phyloP scores from a whole-genome alignment of 2,113 vertebrate genomes.

The Bos taurus region DNA sequence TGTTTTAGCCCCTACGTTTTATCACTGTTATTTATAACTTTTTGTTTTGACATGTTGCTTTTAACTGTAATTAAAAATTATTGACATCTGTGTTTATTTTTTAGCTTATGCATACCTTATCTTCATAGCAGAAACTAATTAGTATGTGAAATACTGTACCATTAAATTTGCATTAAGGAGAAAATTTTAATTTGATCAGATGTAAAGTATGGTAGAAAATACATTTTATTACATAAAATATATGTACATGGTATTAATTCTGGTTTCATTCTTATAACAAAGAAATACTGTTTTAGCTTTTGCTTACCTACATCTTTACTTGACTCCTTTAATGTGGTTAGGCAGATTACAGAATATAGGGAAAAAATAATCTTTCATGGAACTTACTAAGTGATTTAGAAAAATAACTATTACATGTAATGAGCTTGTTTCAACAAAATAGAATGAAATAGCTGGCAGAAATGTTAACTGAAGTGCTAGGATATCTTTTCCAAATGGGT shows the following conservation, averaged over 20 bases:
- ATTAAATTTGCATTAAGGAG: constrained; percentile 58
- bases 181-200: constrained; percentile 30
- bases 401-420: neutral
- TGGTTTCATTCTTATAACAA: neutral
- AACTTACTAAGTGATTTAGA: neutral
- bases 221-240: neutral
- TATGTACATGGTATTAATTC: neutral
- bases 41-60: constrained; percentile 73
- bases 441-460: neutral
- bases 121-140: constrained; percentile 65
- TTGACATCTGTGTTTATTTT: constrained; percentile 79
- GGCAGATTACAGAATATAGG: neutral
- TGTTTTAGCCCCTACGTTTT: constrained; percentile 60
- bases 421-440: neutral
- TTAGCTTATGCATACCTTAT: constrained; percentile 71
- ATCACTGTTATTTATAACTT: constrained; percentile 69
- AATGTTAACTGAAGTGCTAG: neutral
- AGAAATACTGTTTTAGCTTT: neutral
- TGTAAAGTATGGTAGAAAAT: constrained; percentile 36
- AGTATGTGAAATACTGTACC: constrained; percentile 54
- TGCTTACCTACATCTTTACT: neutral
- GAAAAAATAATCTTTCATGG: neutral
- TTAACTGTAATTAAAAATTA: constrained; percentile 72
- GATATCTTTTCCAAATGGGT: neutral
- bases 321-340: neutral